Evolutionary conservation across 2,888 invertebrate species (phyloP), one percentile per base, ranked within the genome.

Genomic region (Vesta saturnalis): DNA sequence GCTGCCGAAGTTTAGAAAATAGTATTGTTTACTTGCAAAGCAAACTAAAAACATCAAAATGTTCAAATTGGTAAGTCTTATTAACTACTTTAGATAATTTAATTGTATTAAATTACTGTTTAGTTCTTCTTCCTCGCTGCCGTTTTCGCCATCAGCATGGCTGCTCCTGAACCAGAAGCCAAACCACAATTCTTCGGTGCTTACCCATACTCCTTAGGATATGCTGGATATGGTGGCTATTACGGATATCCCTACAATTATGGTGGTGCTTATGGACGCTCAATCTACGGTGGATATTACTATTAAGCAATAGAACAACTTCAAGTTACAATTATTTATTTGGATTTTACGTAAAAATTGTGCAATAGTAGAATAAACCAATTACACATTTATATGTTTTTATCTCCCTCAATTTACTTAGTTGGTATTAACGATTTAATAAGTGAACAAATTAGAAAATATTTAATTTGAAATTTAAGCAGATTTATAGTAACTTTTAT

Each of bases 81-180:
- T 49, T 49, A 1, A 4, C 15, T 18, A 8, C 16, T 49, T 15
- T 18, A 14, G 8, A 8, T 49, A 19, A 15, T 58, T 58, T 58
- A 1, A n/a, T 39, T n/a, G 30, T 6, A 22, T 23, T 18, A 4
- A 14, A 23, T 54, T 62, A 39, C 19, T 21, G 52, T 71, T 6
- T 57, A 72, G 72, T 67, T 72, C 43, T 19, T 70, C 18, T 16
- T 72, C 10, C 47, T 67, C 46, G 63, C 58, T 22, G 72, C 64
- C 30, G 60, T 72, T 22, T 70, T 72, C 60, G 72, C 69, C 22
- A 39, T 72, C 46, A 64, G 64, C 56, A 43, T 67, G 55, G 72
- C 72, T 18, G 69, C 43, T 16, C 71, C 71, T n/a, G 47, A 49
- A 49, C 47, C 47, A 15, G 65, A 71, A 60, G 62, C 71, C n/a